A percentile compares a stretch with the other conserved stretches of the same genome.
Evolutionary conservation across 2,797 vertebrate genomes (phyloP).

Genomic region (Eutrigla gurnardus): DNA sequence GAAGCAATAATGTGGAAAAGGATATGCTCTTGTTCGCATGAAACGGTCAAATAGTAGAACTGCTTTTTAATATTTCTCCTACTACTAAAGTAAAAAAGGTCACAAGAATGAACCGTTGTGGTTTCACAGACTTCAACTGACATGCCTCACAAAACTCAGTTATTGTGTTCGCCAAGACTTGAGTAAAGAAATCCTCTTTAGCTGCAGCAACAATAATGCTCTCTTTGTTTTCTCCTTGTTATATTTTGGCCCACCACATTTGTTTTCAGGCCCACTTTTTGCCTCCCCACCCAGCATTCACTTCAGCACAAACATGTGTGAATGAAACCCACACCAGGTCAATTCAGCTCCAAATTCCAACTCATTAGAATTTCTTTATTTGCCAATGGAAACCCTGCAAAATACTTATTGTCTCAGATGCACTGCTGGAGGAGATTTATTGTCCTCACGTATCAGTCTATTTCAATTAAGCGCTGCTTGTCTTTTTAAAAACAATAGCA

Average conservation of each 20-base stretch:
- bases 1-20: too few species aligned
- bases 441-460: neutral
- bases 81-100: neutral
- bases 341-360: neutral
- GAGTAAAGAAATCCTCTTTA: slow-evolving; percentile 35
- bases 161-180: slow-evolving; percentile 13
- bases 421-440: neutral
- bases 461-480: too few species aligned
- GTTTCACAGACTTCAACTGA: slow-evolving; percentile 43
- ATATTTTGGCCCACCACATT: slow-evolving; percentile 8
- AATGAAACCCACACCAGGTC: slow-evolving; percentile 12
- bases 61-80: slow-evolving; percentile 5
- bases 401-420: neutral
- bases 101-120: slow-evolving; percentile 9
- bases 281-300: neutral
- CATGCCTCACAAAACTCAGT: slow-evolving; percentile 33
- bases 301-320: slow-evolving; percentile 16
- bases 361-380: neutral
- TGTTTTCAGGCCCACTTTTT: slow-evolving; percentile 3
- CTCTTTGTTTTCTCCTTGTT: slow-evolving; percentile 39
- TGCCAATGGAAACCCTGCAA: neutral
- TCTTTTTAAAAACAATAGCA: too few species aligned
- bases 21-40: slow-evolving; percentile 1
- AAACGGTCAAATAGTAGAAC: neutral
- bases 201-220: slow-evolving; percentile 36